These are phyloP conservation scores for Drosophila teissieri DNA, from an alignment of 1,140 invertebrate genomes.

Conservation along the genomic window DNA sequence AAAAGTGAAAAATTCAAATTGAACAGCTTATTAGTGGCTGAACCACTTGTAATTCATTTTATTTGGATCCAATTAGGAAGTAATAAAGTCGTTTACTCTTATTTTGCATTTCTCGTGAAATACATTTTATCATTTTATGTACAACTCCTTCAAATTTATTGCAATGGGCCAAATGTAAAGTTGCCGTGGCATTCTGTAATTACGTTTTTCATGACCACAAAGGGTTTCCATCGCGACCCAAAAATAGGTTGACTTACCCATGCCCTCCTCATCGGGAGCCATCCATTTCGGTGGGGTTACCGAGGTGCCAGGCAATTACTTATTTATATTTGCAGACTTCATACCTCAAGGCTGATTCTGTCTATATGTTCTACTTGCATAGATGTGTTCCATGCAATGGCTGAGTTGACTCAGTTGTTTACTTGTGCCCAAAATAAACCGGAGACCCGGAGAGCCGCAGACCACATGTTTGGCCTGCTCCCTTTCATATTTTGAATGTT, in stretches of 20 bases:
- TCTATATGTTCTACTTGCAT: conserved; percentile 10
- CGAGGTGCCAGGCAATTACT: conserved; percentile 60
- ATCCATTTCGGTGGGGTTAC: conserved; percentile 28
- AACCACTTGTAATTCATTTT: conserved; percentile 1
- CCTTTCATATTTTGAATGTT: conserved; percentile 70
- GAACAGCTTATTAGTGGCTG: neutral
- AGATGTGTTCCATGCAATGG: conserved; percentile 64
- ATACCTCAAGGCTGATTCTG: conserved; percentile 59
- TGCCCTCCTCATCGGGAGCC: neutral
- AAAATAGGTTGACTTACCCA: neutral
- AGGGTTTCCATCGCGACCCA: conserved; percentile 3
- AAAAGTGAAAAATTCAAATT: neutral
- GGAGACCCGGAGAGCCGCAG: conserved; percentile 18
- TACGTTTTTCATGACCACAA: neutral
- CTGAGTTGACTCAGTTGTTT: conserved; percentile 71
- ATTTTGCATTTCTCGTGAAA: neutral
- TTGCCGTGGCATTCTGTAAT: no score
- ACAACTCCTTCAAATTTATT: neutral
- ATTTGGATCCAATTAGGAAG: neutral
- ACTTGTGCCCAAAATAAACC: conserved; percentile 72
- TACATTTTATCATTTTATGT: neutral
- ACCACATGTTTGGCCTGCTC: conserved; percentile 33
- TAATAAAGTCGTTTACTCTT: neutral
- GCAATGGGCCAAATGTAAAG: neutral
- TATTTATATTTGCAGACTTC: conserved; percentile 48